These are phyloP conservation scores for Linnaemya vulpina DNA, from an alignment of 2,888 invertebrate species.

Conservation along the genomic window DNA sequence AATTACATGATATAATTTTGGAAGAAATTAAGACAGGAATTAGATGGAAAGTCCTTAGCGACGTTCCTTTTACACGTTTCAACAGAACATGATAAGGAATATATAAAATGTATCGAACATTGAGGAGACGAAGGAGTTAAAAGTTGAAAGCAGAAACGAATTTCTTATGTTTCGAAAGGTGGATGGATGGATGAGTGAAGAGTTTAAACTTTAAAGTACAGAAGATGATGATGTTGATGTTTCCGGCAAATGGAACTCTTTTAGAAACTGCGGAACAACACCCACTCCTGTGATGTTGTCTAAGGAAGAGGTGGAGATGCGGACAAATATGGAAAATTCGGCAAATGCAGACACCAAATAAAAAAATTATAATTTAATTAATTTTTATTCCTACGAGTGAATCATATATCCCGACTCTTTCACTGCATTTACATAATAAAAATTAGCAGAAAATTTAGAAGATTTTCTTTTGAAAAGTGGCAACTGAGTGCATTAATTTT, in stretches of 20 bases:
- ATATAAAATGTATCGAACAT: neutral
- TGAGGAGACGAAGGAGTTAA: slow-evolving; percentile 7
- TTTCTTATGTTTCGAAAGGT: neutral
- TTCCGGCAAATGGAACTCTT: slow-evolving; percentile 8
- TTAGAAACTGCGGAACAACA: slow-evolving; percentile 5
- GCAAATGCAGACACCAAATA: too few relatives aligned
- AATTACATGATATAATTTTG: slow-evolving; percentile 69
- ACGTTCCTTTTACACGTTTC: slow-evolving; percentile 1
- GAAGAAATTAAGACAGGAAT: slow-evolving; percentile 42
- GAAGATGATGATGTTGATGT: slow-evolving; percentile 14
- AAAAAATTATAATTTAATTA: too few relatives aligned
- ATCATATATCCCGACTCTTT: too few relatives aligned
- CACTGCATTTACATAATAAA: too few relatives aligned
- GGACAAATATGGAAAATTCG: neutral
- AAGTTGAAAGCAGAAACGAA: neutral
- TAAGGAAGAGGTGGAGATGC: neutral
- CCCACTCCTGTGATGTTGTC: neutral
- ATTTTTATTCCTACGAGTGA: too few relatives aligned
- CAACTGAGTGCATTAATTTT: too few relatives aligned
- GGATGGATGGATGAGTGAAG: neutral
- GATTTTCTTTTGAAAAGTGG: too few relatives aligned
- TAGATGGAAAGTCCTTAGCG: neutral
- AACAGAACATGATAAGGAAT: neutral
- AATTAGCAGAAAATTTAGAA: too few relatives aligned
- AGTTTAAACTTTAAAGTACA: neutral